Percentiles rank a stretch among this genome's conserved stretches.
Evolutionary conservation across 2,797 vertebrate genomes (phyloP).

Genomic region (Centropyge bicolor): DNA sequence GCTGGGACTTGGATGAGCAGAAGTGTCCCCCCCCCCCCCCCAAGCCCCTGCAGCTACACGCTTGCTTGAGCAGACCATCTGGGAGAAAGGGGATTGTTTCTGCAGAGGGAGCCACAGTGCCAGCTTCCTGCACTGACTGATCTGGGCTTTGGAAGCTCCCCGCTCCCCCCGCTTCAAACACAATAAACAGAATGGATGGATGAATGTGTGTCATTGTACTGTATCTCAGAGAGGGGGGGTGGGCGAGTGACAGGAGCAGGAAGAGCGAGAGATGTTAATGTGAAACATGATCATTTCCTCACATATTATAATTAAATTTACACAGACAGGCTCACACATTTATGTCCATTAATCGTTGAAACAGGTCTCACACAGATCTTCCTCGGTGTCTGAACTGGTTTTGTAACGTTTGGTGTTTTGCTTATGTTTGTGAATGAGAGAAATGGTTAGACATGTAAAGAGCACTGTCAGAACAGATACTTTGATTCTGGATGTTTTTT

Average conservation of each 20-base stretch:
- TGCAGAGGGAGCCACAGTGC: conserved; percentile 43
- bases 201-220: conserved; percentile 53
- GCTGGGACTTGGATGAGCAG: conserved; percentile 34
- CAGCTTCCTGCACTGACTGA: conserved; percentile 63
- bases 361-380: neutral
- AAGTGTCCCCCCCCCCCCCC: conserved; percentile 12
- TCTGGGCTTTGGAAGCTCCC: conserved; percentile 53
- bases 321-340: neutral
- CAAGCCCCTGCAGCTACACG: conserved; percentile 56
- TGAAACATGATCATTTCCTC: neutral
- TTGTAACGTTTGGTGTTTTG: too few species aligned
- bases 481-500: neutral
- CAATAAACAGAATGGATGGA: conserved; percentile 51
- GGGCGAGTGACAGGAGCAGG: neutral
- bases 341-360: neutral
- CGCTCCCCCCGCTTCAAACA: conserved; percentile 49
- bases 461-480: neutral
- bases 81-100: conserved; percentile 60
- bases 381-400: too few species aligned
- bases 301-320: neutral
- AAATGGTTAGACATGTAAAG: too few species aligned
- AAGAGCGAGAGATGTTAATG: neutral
- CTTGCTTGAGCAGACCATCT: conserved; percentile 59
- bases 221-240: neutral
- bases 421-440: too few species aligned